Evolutionary conservation across 2,113 vertebrate species (phyloP).

Genomic region (Kobus ellipsiprymnus): DNA sequence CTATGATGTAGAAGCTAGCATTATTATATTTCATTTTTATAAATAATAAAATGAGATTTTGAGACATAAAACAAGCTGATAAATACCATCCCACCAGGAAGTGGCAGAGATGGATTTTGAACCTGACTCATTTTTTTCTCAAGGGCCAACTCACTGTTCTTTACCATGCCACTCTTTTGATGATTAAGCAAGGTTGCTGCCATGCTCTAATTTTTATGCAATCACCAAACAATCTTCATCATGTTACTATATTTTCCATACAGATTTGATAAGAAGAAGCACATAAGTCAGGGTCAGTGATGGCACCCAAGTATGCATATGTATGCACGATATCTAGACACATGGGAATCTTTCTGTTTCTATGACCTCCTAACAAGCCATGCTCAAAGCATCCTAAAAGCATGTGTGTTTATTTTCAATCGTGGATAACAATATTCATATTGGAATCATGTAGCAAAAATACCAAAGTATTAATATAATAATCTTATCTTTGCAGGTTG

Average conservation of each 20-base stretch:
- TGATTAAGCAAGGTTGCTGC: neutral
- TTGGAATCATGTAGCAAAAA: neutral
- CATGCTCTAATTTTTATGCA: neutral
- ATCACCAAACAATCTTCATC: neutral
- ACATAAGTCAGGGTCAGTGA: neutral
- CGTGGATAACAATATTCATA: neutral
- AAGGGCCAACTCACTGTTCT: neutral
- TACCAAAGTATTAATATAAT: neutral
- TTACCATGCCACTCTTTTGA: neutral
- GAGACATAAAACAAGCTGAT: neutral
- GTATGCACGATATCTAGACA: neutral
- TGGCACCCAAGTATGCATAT: neutral
- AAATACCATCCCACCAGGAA: neutral
- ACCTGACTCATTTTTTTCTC: neutral
- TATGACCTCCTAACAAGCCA: neutral
- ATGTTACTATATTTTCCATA: neutral
- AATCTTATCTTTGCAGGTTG: slow-evolving; percentile 18
- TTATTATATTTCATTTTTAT: neutral
- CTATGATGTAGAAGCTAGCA: neutral
- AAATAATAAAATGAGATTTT: neutral
- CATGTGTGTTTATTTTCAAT: neutral
- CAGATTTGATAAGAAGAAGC: neutral
- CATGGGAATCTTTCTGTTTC: neutral
- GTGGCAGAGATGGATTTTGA: neutral
- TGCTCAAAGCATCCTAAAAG: neutral